These are phyloP conservation scores for Geopemphigus sp. DNA, from an alignment of 1,140 invertebrate genomes.

Conservation along the genomic window DNA sequence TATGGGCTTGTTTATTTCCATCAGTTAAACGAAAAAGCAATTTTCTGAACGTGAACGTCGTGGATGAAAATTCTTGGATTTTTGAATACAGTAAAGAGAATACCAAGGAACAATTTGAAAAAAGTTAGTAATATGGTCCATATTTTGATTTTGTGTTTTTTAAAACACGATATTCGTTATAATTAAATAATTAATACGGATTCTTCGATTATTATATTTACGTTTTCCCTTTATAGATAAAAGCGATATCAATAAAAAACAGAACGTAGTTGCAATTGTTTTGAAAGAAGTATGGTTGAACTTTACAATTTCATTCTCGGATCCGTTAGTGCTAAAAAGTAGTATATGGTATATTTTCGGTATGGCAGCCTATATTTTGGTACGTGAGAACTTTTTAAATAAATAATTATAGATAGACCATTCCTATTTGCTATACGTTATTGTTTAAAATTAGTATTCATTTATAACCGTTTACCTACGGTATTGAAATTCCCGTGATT, in stretches of 20 bases:
- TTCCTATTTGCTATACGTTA: no score
- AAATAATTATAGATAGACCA: no score
- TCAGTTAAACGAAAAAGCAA: neutral
- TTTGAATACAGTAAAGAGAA: neutral
- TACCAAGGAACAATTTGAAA: neutral
- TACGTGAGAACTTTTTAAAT: neutral
- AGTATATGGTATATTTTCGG: neutral
- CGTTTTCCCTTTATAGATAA: neutral
- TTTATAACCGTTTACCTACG: no score
- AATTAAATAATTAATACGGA: neutral
- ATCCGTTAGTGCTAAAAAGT: neutral
- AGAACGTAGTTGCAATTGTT: neutral
- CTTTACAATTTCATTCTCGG: conserved; percentile 13
- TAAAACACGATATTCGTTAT: neutral
- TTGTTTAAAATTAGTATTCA: no score
- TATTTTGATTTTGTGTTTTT: neutral
- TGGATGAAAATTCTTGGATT: neutral
- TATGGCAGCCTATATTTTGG: neutral
- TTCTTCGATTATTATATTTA: neutral
- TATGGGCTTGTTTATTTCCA: neutral
- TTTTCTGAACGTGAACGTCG: neutral
- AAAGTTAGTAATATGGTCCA: neutral
- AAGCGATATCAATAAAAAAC: neutral
- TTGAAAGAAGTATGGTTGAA: neutral
- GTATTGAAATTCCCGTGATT: no score